Percentiles rank a stretch among this genome's conserved stretches.
phyloP scores from a whole-genome alignment of 2,888 invertebrate genomes.

The Busseola fusca region DNA sequence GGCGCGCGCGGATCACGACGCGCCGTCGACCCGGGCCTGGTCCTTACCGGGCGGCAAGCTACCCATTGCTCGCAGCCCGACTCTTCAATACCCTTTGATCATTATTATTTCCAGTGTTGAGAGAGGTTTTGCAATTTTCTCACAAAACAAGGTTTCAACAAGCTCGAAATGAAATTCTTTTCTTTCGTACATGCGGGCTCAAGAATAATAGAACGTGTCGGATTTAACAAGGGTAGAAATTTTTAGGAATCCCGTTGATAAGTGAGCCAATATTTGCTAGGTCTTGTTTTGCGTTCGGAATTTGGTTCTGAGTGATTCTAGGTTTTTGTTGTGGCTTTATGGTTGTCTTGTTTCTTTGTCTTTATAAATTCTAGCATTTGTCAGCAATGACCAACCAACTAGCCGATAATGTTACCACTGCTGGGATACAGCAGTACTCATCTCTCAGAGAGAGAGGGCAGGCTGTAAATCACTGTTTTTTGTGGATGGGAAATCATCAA shows the following conservation, averaged over 20 bases:
- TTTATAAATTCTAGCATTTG: not conserved
- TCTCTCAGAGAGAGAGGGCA: not conserved
- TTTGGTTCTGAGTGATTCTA: constrained; percentile 3
- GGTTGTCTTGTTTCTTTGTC: not conserved
- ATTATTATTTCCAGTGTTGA: not conserved
- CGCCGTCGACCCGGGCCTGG: no score
- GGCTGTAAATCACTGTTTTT: no score
- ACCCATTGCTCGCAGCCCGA: no score
- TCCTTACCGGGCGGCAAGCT: no score
- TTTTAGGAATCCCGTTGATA: constrained; percentile 26
- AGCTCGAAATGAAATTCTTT: constrained; percentile 33
- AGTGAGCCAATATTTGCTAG: constrained; percentile 18
- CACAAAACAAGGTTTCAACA: not conserved
- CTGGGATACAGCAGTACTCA: not conserved
- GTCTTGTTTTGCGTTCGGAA: constrained; percentile 20
- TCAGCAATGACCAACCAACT: not conserved
- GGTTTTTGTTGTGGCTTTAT: not conserved
- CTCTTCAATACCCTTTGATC: not conserved
- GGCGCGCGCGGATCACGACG: no score
- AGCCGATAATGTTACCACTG: no score
- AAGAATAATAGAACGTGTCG: constrained; percentile 45
- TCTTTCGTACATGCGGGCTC: constrained; percentile 22
- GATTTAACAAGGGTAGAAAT: constrained; percentile 45
- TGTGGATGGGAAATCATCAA: no score
- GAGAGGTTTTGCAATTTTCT: not conserved